Percentiles rank a stretch among this genome's conserved stretches.
phyloP scores from a whole-genome alignment of 2,797 vertebrate genomes.

The Enteromius trimaculatus region DNA sequence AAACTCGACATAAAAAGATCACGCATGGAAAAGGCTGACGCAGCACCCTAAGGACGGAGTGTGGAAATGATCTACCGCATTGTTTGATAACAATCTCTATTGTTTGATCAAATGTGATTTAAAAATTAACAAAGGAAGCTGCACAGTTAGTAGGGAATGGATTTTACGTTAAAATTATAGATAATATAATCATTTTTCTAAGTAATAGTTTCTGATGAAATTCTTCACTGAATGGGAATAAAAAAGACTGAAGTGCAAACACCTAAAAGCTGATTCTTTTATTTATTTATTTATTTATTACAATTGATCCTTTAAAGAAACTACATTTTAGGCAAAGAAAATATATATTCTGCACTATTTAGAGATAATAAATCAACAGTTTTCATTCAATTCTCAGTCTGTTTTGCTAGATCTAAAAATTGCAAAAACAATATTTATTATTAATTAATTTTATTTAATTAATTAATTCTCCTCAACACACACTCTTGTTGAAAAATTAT shows the following conservation, averaged over 20 bases:
- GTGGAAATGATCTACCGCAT: slow-evolving; percentile 75
- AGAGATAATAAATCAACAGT: background rate
- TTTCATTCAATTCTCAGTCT: background rate
- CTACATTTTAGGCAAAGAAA: background rate
- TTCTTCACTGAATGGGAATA: background rate
- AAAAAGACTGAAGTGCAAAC: background rate
- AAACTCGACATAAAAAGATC: slow-evolving; percentile 80
- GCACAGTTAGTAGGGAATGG: slow-evolving; percentile 56
- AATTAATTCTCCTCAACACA: no score
- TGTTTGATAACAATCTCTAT: slow-evolving; percentile 72
- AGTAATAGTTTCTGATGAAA: slow-evolving; percentile 22
- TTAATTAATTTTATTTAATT: background rate
- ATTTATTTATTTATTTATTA: background rate
- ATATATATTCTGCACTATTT: background rate
- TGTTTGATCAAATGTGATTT: slow-evolving; percentile 69
- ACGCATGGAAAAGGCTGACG: slow-evolving; percentile 77
- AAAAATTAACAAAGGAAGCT: slow-evolving; percentile 67
- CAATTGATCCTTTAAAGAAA: background rate
- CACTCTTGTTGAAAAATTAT: no score
- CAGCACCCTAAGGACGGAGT: slow-evolving; percentile 69
- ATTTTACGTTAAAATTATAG: background rate
- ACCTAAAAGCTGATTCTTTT: background rate
- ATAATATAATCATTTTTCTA: background rate
- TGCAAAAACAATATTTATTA: background rate
- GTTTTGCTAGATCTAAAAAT: background rate